Conservation (phyloP, 2,888 invertebrate genomes). For the Euzophera pinguis region DNA sequence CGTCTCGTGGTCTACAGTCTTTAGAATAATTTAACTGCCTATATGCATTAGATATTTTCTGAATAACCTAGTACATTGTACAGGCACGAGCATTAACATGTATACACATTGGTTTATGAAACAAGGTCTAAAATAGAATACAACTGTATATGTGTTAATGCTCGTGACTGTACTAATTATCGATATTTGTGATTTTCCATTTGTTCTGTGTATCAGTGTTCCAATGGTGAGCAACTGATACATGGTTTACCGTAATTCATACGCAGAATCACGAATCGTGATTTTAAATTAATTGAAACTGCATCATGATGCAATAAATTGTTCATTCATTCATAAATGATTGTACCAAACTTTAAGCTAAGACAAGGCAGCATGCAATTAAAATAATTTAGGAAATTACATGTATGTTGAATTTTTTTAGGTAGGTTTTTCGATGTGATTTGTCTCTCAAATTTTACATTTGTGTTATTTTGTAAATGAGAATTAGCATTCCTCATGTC, state of each 20-base stretch:
- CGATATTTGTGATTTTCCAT: neutral
- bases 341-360: constrained; percentile 73
- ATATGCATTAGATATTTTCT: too few relatives aligned
- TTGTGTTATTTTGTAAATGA: constrained; percentile 80
- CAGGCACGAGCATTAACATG: too few relatives aligned
- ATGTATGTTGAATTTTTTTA: constrained; percentile 78
- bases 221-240: neutral
- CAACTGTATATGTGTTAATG: neutral
- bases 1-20: too few relatives aligned
- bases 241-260: neutral
- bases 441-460: constrained; percentile 80
- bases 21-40: too few relatives aligned
- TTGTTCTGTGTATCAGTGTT: too few relatives aligned
- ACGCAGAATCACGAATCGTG: neutral
- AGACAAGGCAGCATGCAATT: constrained; percentile 47
- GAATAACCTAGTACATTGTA: too few relatives aligned
- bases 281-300: neutral
- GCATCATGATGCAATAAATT: neutral
- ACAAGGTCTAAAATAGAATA: too few relatives aligned
- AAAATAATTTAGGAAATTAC: constrained; percentile 70
- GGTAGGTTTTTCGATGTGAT: constrained; percentile 78
- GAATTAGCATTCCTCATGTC: constrained; percentile 81
- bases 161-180: neutral
- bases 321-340: too few relatives aligned
- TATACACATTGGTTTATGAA: too few relatives aligned